Evolutionary conservation across 2,888 invertebrate genomes (phyloP), one percentile per base, ranked within the genome.

Genomic region (Drosophila conformis): DNA sequence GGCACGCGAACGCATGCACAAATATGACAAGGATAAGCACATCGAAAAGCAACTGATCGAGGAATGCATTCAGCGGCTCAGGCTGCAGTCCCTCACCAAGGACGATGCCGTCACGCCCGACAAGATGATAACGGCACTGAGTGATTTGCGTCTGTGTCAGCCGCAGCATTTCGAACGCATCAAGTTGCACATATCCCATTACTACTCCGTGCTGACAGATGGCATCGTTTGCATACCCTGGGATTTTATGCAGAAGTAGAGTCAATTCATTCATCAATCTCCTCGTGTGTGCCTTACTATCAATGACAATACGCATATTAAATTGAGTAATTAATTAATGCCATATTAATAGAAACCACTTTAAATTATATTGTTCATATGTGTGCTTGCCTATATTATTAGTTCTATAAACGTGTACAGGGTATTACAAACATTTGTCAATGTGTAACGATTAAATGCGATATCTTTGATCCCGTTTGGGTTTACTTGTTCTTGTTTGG

Each of bases 161-260:
- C 93, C 94, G 89, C 93, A 97, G n/a, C 94, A 94, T 73, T 89
- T 91, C 36, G 59, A 76, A 18, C 96, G 96, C 56, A 94, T 96
- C 56, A 95, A 96, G 84, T 93, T 99, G 4, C 96, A 96, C 91
- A 95, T 98, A 62, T 97, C 98, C 0, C 97, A 97, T 91, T 98
- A 98, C 93, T 98, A 98, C 92, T 97, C 98, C 0, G 96, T 99
- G 56, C 94, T 98, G 91, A 96, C 96, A 0, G 98, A 98, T 93
- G 99, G 99, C 1, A 96, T 97, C 66, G 94, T 98, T 62, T 98
- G 98, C 91, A 96, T 98, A 92, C 98, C 98, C 25, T 98, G 98
- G 98, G 96, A 98, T 93, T 98, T 92, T 74, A 78, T 82, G 73
- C 81, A 76, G 21, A 87, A 84, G 36, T 87, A 82, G 46, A 15